Percentiles rank a stretch among this genome's conserved stretches.
phyloP scores from a whole-genome alignment of 2,888 invertebrate species.

The Serripes groenlandicus region DNA sequence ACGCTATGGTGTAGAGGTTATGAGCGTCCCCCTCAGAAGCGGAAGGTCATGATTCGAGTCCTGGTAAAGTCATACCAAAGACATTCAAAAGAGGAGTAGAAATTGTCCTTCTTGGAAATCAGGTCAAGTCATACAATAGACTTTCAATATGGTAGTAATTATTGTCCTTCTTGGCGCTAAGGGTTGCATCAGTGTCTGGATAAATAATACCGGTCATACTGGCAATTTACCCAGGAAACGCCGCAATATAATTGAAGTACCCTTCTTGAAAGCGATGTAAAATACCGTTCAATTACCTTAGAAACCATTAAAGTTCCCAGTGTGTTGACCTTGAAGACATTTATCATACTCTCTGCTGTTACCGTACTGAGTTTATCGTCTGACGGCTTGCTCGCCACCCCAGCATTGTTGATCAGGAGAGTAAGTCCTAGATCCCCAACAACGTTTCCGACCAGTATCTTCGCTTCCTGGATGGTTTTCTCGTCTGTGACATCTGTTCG shows the following conservation, averaged over 20 bases:
- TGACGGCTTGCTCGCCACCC: conserved; percentile 86
- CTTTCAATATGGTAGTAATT: no score
- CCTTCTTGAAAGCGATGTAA: neutral
- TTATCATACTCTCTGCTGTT: conserved; percentile 47
- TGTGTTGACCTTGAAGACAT: conserved; percentile 42
- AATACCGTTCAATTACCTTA: conserved; percentile 40
- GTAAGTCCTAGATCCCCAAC: conserved; percentile 90
- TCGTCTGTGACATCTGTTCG: conserved; percentile 56
- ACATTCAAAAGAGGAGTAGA: no score
- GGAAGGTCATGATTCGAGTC: no score
- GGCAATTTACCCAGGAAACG: no score
- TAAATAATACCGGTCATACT: no score
- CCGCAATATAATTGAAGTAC: neutral
- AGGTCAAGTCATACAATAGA: no score
- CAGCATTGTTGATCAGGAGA: conserved; percentile 96
- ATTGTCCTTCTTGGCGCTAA: no score
- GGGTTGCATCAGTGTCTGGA: no score
- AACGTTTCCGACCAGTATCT: conserved; percentile 37
- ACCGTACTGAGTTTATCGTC: conserved; percentile 17
- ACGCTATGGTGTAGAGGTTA: no score
- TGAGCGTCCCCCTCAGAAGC: no score
- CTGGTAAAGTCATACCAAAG: no score
- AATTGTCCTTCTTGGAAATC: no score
- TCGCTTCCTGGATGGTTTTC: conserved; percentile 36
- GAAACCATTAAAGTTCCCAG: conserved; percentile 50